Base-by-base conservation (phyloP, 2,113 vertebrate genomes). In the Phalacrocorax carbo region DNA sequence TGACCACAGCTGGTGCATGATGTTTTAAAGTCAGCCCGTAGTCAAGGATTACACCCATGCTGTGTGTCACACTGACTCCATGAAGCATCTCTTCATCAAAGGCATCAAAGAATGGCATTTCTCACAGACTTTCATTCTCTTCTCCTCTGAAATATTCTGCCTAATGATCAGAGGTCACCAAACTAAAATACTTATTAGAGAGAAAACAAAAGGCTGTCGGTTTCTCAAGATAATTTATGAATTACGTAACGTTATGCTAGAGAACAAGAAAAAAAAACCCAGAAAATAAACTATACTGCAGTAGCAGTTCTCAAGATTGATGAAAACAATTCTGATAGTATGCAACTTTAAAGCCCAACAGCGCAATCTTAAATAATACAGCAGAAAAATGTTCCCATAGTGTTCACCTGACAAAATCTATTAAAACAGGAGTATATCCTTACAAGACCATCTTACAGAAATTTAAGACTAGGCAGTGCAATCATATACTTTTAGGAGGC, bases 51-150 rank as follows among this genome's bases (percentile, higher is more conserved):
- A 90, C 48, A 93, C 21, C 70, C 89, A 85, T 76, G 36, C 73
- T 93, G 71, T 71, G 71, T 81, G 54, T 54, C 82, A 83, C 40
- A 90, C 11, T n/a, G 54, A 62, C 71, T 93, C 75, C 71, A 38
- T 29, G 68, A 72, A 88, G 58, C 75, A 83, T 51, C 75, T 80
- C 62, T 58, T 83, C 77, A 86, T 75, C 89, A 93, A 92, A 94
- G 20, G 44, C 86, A 89, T 82, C 83, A 93, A 90, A 90, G 58
- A 83, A 60, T 13, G 36, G 85, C 75, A 93, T 95, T 95, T 92
- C 46, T 93, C 60, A 86, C 34, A 40, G 36, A 70, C 70, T 23
- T 78, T 38, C 61, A 66, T 92, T 92, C 58, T 68, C n/a, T 48
- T 75, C 60, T 51, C 8, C 87, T 86, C 75, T 94, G 36, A 90